A percentile compares a stretch with the other conserved stretches of the same genome.
These are phyloP conservation scores for Ranitomeya imitator DNA, from an alignment of 2,113 vertebrate species.

Conservation along the genomic window DNA sequence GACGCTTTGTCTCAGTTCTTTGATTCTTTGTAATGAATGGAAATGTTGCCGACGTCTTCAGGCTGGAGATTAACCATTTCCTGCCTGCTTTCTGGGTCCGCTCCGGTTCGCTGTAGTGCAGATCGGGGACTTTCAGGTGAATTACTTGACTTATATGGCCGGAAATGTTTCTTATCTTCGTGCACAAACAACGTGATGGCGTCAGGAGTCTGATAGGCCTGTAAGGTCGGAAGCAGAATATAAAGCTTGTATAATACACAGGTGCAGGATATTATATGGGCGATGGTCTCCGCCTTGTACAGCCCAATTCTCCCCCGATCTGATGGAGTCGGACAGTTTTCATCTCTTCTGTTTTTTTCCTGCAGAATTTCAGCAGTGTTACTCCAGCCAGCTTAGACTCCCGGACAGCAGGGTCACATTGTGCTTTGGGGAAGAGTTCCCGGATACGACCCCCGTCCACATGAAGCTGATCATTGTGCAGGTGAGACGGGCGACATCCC, in stretches of 20 bases:
- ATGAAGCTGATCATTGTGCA: conserved; percentile 93
- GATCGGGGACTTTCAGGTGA: not conserved
- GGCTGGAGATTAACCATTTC: not conserved
- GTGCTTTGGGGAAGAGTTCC: conserved; percentile 96
- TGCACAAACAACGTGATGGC: not conserved
- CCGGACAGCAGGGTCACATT: conserved; percentile 84
- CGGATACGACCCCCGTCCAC: conserved; percentile 75
- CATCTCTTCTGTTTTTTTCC: conserved; percentile 30
- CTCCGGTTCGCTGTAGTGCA: not conserved
- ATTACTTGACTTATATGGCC: not conserved
- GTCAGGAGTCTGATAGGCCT: not conserved
- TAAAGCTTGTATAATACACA: not conserved
- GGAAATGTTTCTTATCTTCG: not conserved
- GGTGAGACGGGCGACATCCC: conserved; percentile 68
- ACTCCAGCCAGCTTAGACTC: conserved; percentile 80
- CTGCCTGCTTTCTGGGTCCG: not conserved
- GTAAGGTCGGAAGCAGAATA: not conserved
- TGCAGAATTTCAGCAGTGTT: conserved; percentile 86
- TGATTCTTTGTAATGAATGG: not conserved
- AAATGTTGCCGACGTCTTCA: not conserved
- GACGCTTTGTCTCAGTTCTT: not conserved
- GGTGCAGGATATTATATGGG: not conserved
- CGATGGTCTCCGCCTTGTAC: not conserved
- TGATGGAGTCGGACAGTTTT: not conserved
- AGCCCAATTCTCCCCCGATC: not conserved